Evolutionary conservation across 2,113 vertebrate species (phyloP).

Genomic region (Oryzias javanicus): DNA sequence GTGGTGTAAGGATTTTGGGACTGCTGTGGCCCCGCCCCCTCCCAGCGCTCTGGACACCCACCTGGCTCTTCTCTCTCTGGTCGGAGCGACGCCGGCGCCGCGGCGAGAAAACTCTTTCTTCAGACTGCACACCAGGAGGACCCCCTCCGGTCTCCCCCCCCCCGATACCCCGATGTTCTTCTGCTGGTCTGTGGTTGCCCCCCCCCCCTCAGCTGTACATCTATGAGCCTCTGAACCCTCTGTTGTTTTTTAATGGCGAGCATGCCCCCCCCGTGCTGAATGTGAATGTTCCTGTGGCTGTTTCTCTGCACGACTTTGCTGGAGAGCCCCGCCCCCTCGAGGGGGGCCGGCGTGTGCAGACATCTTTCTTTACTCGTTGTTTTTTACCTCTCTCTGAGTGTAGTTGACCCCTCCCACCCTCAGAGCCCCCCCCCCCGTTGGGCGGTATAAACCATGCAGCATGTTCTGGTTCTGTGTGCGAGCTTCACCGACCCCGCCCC

Average conservation of each 20-base stretch:
- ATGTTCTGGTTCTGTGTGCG: conserved; percentile 68
- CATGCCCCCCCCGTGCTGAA: conserved; percentile 62
- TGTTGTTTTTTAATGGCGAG: conserved; percentile 56
- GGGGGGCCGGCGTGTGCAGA: conserved; percentile 18
- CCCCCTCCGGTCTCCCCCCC: background rate
- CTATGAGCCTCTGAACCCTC: conserved; percentile 49
- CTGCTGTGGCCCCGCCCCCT: conserved; percentile 1
- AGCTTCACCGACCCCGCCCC: conserved; percentile 58
- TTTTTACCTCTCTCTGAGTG: conserved; percentile 33
- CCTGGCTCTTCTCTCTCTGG: conserved; percentile 39
- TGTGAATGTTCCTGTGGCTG: conserved; percentile 43
- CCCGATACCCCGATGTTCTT: conserved; percentile 39
- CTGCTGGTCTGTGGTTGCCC: conserved; percentile 60
- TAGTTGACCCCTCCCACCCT: conserved; percentile 25
- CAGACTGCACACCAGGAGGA: conserved; percentile 9
- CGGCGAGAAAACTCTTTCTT: conserved; percentile 13
- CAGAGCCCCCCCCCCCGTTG: conserved; percentile 9
- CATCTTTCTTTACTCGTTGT: conserved; percentile 12
- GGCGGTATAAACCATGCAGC: conserved; percentile 55
- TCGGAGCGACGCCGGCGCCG: conserved; percentile 11
- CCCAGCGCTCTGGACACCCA: conserved; percentile 22
- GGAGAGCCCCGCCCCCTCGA: conserved; percentile 28
- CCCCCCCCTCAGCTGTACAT: conserved; percentile 69
- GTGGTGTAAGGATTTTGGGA: conserved; percentile 19
- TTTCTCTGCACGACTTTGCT: conserved; percentile 60